Percentiles rank a stretch among this genome's conserved stretches.
These are phyloP conservation scores for Mesocentrotus franciscanus DNA, from an alignment of 53 echinoderm and acorn worm genomes.

Conservation along the genomic window DNA sequence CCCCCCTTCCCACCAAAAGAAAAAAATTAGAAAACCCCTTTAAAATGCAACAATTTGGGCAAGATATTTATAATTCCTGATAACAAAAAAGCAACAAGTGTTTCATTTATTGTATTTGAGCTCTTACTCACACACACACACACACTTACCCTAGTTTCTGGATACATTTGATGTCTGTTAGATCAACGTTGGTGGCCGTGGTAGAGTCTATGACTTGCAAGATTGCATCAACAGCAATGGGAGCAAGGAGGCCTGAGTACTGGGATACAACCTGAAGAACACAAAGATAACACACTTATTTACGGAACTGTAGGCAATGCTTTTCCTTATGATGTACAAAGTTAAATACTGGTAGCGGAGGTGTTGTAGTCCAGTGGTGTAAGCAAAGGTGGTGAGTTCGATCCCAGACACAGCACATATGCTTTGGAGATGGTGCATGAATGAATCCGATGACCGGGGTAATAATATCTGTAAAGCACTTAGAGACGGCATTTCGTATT, in stretches of 20 bases:
- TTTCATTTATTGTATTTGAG: no score
- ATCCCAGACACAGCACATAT: no score
- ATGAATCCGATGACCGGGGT: no score
- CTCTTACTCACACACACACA: background rate
- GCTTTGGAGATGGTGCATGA: no score
- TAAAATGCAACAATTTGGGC: no score
- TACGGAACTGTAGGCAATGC: background rate
- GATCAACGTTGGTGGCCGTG: slow-evolving; percentile 85
- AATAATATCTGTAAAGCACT: no score
- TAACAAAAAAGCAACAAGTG: no score
- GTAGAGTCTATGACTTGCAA: slow-evolving; percentile 90
- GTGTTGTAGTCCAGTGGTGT: no score
- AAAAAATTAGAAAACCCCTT: background rate
- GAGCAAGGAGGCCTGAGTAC: slow-evolving; percentile 86
- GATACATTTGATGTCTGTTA: slow-evolving; percentile 90
- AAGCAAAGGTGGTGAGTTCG: no score
- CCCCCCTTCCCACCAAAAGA: no score
- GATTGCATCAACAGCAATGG: slow-evolving; percentile 94
- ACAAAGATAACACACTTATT: background rate
- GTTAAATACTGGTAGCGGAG: background rate
- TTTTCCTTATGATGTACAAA: background rate
- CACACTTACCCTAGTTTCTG: slow-evolving; percentile 88
- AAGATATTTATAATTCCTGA: background rate
- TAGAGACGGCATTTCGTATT: no score
- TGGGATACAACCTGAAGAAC: slow-evolving; percentile 91